Conservation (phyloP, 2,888 invertebrate species). For the Mythimna pallens region DNA sequence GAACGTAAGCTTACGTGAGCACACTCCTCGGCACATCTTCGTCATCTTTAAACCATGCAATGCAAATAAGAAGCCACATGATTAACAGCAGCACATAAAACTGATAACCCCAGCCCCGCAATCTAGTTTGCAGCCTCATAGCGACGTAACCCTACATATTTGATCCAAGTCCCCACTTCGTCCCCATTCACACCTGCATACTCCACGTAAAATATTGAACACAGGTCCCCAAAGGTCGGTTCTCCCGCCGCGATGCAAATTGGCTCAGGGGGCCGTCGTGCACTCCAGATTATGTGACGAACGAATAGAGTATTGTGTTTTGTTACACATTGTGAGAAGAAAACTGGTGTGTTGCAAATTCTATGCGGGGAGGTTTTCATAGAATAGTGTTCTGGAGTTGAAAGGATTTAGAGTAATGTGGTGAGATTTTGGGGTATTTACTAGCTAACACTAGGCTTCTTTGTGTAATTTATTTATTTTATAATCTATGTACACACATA, state of each 20-base stretch:
- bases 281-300: conserved; percentile 76
- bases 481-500: too few species aligned
- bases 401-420: conserved; percentile 31
- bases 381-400: conserved; percentile 21
- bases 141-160: conserved; percentile 56
- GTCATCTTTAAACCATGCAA: conserved; percentile 10
- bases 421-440: not conserved
- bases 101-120: conserved; percentile 28
- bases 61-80: conserved; percentile 29
- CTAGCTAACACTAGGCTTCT: not conserved
- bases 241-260: conserved; percentile 73
- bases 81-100: conserved; percentile 39
- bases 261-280: conserved; percentile 69
- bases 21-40: too few species aligned
- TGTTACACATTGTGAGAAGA: conserved; percentile 57
- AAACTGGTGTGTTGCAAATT: conserved; percentile 57
- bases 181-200: conserved; percentile 67
- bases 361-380: conserved; percentile 37
- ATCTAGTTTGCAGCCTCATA: conserved; percentile 48
- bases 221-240: conserved; percentile 63
- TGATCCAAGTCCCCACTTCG: conserved; percentile 52
- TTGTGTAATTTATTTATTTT: not conserved
- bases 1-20: too few species aligned
- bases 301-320: conserved; percentile 65
- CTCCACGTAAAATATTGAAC: conserved; percentile 74